A percentile compares a stretch with the other conserved stretches of the same genome.
phyloP scores from a whole-genome alignment of 2,113 vertebrate genomes.

The Xiphophorus hellerii region DNA sequence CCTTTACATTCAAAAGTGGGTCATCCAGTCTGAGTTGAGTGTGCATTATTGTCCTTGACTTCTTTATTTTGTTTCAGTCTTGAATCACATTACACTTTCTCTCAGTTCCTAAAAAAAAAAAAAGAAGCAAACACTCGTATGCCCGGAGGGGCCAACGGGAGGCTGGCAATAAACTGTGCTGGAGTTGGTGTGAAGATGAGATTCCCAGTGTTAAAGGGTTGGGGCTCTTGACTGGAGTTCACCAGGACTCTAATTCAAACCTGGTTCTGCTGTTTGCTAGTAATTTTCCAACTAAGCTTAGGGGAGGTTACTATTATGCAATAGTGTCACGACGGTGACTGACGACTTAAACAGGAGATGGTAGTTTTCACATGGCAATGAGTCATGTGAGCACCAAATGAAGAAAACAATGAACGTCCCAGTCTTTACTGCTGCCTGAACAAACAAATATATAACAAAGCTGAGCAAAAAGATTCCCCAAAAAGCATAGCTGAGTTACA shows the following conservation, averaged over 20 bases:
- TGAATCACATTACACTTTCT: conserved; percentile 40
- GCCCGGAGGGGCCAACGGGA: conserved; percentile 19
- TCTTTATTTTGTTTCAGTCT: conserved; percentile 31
- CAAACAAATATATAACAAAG: background rate
- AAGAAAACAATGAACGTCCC: background rate
- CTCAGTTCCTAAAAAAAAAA: conserved; percentile 44
- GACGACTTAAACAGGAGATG: conserved; percentile 17
- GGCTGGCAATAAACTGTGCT: conserved; percentile 27
- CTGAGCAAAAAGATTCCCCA: background rate
- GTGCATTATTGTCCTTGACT: conserved; percentile 37
- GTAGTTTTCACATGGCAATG: conserved; percentile 20
- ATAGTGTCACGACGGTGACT: background rate
- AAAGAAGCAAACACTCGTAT: conserved; percentile 48
- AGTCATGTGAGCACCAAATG: conserved; percentile 2
- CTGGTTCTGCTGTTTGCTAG: background rate
- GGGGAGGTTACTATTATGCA: conserved; percentile 13
- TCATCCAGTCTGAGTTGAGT: conserved; percentile 16
- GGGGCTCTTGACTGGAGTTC: background rate
- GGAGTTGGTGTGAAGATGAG: conserved; percentile 25
- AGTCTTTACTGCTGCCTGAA: background rate
- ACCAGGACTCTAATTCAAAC: background rate
- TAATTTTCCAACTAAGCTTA: conserved; percentile 24
- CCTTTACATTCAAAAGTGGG: conserved; percentile 37
- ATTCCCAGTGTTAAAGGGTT: conserved; percentile 34
- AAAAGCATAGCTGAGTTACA: background rate